Percentiles rank a stretch among this genome's conserved stretches.
Conservation (phyloP, 2,113 vertebrate genomes). For the Gnathonemus echidnorhynchus region DNA sequence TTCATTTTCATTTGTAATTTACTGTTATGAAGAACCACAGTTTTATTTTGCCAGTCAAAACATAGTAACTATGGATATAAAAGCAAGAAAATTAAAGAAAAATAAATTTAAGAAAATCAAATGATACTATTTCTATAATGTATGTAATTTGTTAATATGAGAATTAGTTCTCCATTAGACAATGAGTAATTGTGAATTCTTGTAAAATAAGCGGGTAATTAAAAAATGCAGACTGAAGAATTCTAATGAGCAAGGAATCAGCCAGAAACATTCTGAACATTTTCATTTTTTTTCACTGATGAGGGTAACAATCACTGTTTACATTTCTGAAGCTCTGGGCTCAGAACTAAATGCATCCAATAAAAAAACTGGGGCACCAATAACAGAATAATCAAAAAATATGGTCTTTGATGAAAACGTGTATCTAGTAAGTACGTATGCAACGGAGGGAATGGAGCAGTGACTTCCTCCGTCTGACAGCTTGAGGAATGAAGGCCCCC, state of each 20-base stretch:
- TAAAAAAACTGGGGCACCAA: background rate
- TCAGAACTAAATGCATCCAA: background rate
- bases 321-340: background rate
- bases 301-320: background rate
- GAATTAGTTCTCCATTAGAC: background rate
- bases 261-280: background rate
- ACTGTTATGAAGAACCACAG: background rate
- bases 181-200: background rate
- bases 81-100: background rate
- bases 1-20: background rate
- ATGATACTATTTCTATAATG: background rate
- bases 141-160: background rate
- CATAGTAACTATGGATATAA: background rate
- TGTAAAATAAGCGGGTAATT: background rate
- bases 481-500: background rate
- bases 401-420: background rate
- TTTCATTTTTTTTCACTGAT: background rate
- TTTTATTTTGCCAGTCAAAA: background rate
- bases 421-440: background rate
- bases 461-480: background rate
- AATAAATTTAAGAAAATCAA: background rate
- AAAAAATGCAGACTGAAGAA: background rate
- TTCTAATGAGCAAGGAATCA: background rate
- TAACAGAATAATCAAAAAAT: background rate
- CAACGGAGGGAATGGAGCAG: background rate